Evolutionary conservation across 2,113 vertebrate genomes (phyloP), one percentile per base, ranked within the genome.

Genomic region (Cathartes aura): DNA sequence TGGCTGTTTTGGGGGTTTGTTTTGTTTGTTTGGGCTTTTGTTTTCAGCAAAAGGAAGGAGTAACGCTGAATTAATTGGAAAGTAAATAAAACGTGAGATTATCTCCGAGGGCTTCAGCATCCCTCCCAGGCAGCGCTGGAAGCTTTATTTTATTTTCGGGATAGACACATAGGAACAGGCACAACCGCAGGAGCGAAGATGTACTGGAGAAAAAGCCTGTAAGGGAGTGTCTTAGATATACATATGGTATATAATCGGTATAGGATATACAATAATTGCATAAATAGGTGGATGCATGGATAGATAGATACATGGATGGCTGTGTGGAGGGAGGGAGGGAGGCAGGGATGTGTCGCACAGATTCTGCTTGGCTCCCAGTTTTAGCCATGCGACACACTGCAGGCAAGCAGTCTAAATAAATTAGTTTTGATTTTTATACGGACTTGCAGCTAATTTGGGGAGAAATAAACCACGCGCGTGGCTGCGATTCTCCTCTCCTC

Each of bases 1-100:
- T 2, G 24, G 4, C 29, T 17, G 8, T 9, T 62, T 19, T 0
- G 8, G 8, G 32, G 8, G 6, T 6, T 10, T 29, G 8, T 7
- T 11, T 32, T 9, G 22, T 15, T 19, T 32, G 23, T 9, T 56
- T 11, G 19, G 30, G n/a, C 2, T 21, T 83, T 73, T 18, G 8
- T 3, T 48, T 82, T 71, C 21, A 73, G 47, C 30, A 1, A 7
- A 11, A 42, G 21, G 23, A 11, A 42, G 21, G 23, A 26, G 2
- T 12, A 30, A 47, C 2, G 3, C 9, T 6, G 30, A 34, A 15
- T 66, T 12, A 38, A 43, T 27, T 6, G 22, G 40, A 7, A 32
- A 55, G 20, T 5, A 64, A 60, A 59, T 24, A 24, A 70, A 64
- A 52, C 0, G 3, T 5, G 36, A 48, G 9, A 27, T 7, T 7